phyloP scores from a whole-genome alignment of 2,888 invertebrate genomes.

The Tuta absoluta region DNA sequence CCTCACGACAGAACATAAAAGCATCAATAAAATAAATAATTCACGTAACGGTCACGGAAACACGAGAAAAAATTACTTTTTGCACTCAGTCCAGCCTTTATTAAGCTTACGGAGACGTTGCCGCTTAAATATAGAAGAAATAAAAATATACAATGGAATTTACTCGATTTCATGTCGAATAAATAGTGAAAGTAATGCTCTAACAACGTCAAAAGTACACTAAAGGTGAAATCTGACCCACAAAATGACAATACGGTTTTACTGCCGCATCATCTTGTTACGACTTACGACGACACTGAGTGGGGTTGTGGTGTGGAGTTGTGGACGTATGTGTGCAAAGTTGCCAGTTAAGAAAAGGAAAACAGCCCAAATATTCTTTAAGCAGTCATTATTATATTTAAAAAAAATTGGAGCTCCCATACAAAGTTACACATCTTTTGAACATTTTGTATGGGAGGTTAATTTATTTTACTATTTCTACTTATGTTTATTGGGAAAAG shows the following conservation, averaged over 20 bases:
- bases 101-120: neutral
- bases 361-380: neutral
- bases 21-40: constrained; percentile 10
- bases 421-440: too few relatives aligned
- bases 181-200: constrained; percentile 13
- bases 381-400: too few relatives aligned
- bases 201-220: neutral
- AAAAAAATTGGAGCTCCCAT: too few relatives aligned
- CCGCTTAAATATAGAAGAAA: neutral
- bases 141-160: neutral
- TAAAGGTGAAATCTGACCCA: constrained; percentile 29
- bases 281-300: neutral
- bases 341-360: neutral
- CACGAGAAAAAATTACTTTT: neutral
- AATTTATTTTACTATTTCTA: too few relatives aligned
- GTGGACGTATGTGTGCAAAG: neutral
- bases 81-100: neutral
- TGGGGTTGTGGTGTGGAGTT: constrained; percentile 3
- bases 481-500: too few relatives aligned
- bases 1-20: neutral
- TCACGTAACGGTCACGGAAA: neutral
- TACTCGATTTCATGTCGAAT: neutral
- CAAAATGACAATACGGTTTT: constrained; percentile 25
- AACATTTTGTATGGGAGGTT: too few relatives aligned
- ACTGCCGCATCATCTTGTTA: constrained; percentile 14